These are phyloP conservation scores for Seriola dumerili DNA, from an alignment of 2,113 vertebrate species.

Conservation along the genomic window DNA sequence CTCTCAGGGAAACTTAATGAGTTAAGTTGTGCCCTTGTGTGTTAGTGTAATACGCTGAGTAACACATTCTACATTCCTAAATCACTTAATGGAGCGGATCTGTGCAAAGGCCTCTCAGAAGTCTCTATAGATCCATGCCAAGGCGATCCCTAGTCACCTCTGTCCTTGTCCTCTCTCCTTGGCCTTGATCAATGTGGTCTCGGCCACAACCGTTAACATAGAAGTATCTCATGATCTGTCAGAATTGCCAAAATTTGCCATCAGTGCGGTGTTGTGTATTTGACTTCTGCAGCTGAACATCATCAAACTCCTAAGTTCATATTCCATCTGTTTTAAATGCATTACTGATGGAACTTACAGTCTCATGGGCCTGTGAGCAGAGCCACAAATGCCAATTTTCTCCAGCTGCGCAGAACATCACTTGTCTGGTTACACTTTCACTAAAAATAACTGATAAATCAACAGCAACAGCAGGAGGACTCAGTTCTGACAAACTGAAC, in stretches of 20 bases:
- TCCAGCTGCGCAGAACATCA: constrained; percentile 37
- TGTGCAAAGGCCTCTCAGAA: background rate
- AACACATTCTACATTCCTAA: background rate
- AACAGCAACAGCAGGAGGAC: constrained; percentile 14
- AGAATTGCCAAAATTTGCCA: background rate
- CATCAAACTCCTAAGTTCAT: background rate
- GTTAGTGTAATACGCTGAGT: background rate
- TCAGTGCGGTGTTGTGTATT: constrained; percentile 4
- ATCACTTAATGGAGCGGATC: background rate
- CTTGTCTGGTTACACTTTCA: constrained; percentile 30
- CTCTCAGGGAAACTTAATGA: constrained; percentile 33
- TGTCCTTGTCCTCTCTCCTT: constrained; percentile 3
- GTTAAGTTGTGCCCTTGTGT: background rate
- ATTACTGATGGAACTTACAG: background rate
- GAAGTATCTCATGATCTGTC: constrained; percentile 3
- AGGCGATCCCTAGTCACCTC: background rate
- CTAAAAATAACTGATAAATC: constrained; percentile 43
- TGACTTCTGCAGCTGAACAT: background rate
- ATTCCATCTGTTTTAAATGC: background rate
- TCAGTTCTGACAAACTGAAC: constrained; percentile 18
- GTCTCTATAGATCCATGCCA: background rate
- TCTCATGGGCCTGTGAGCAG: background rate
- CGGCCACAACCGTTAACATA: background rate
- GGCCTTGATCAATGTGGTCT: background rate
- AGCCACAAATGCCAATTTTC: constrained; percentile 4